These are phyloP conservation scores for Toxostoma redivivum DNA, from an alignment of 2,113 vertebrate genomes.

Conservation along the genomic window DNA sequence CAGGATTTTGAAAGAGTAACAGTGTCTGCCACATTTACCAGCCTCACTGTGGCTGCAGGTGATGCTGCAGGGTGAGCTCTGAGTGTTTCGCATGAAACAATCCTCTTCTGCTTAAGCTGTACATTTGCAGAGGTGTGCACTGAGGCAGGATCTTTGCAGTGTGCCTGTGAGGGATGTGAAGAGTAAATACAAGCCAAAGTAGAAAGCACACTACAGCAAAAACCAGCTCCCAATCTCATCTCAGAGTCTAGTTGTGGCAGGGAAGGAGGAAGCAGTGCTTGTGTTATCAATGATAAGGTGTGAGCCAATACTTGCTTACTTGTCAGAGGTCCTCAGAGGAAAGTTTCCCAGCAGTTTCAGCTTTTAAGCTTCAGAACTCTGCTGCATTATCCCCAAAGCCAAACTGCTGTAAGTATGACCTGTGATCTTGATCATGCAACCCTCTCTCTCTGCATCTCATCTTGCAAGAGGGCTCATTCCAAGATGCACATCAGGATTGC, in stretches of 20 bases:
- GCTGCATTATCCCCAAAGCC: not conserved
- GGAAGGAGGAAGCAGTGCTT: not conserved
- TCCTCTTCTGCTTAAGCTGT: not conserved
- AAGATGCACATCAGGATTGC: not conserved
- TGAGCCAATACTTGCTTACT: not conserved
- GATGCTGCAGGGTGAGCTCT: not conserved
- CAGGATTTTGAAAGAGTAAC: not conserved
- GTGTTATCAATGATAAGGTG: not conserved
- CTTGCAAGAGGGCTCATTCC: not conserved
- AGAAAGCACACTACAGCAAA: not conserved
- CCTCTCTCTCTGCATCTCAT: not conserved
- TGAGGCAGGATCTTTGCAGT: not conserved
- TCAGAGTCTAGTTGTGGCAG: not conserved
- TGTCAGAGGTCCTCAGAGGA: not conserved
- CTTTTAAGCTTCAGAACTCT: not conserved
- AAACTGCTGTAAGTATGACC: not conserved
- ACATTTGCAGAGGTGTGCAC: accelerated
- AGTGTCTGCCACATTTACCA: not conserved
- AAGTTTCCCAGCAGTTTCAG: not conserved
- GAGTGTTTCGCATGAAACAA: not conserved
- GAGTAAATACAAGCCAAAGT: not conserved
- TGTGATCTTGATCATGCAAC: not conserved
- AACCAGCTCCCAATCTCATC: not conserved
- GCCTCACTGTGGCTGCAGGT: not conserved
- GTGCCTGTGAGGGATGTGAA: not conserved